These are phyloP conservation scores for Siniperca obscura DNA, from an alignment of 2,797 vertebrate species.

Conservation along the genomic window DNA sequence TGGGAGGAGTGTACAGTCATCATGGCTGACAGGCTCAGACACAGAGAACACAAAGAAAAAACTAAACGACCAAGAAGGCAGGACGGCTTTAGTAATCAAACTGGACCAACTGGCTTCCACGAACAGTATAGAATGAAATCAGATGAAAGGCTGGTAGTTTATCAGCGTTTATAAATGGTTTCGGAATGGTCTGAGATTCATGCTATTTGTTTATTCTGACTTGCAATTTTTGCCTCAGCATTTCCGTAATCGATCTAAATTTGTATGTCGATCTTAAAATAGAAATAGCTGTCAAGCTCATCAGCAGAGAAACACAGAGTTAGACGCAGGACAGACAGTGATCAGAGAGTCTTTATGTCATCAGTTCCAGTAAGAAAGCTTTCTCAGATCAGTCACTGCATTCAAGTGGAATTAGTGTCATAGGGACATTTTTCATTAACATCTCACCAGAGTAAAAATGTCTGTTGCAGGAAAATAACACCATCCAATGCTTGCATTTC, in stretches of 20 bases:
- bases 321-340: neutral
- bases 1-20: slow-evolving; percentile 72
- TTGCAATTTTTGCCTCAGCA: neutral
- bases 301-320: neutral
- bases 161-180: neutral
- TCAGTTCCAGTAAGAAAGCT: neutral
- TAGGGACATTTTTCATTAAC: slow-evolving; percentile 1
- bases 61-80: neutral
- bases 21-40: slow-evolving; percentile 66
- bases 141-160: neutral
- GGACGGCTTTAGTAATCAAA: neutral
- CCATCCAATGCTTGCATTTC: neutral
- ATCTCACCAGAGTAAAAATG: neutral
- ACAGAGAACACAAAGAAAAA: slow-evolving; percentile 36
- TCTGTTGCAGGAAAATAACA: neutral
- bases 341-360: neutral
- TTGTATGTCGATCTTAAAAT: neutral
- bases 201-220: neutral
- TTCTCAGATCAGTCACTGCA: neutral
- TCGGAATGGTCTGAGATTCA: neutral
- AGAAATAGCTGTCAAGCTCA: neutral
- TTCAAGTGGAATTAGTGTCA: neutral
- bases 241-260: neutral
- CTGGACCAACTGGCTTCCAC: neutral
- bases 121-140: neutral